Percentiles rank a stretch among this genome's conserved stretches.
Conservation (phyloP, 92 coral and sea anemone genomes). For the Chrysogorgia sp. region DNA sequence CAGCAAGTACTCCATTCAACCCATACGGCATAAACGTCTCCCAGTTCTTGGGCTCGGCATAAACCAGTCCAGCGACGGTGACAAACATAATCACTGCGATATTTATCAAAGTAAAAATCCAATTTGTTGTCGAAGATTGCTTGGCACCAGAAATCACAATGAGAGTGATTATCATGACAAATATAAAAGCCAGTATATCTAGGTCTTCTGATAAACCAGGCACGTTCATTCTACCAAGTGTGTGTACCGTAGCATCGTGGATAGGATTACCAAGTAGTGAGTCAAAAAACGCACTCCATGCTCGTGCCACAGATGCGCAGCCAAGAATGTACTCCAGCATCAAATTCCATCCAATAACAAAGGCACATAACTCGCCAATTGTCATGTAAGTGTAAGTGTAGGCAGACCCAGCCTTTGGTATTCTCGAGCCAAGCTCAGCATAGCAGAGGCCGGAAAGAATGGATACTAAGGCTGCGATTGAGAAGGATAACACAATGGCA, state of each 20-base stretch:
- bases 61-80: constrained; percentile 60
- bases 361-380: constrained; percentile 86
- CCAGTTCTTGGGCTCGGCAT: constrained; percentile 63
- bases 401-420: constrained; percentile 87
- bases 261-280: constrained; percentile 64
- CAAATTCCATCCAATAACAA: constrained; percentile 88
- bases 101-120: constrained; percentile 53
- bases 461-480: constrained; percentile 74
- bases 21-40: constrained; percentile 74
- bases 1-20: constrained; percentile 66
- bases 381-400: constrained; percentile 78
- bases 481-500: constrained; percentile 74
- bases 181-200: constrained; percentile 65
- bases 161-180: constrained; percentile 51
- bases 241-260: constrained; percentile 57
- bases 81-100: constrained; percentile 61
- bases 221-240: constrained; percentile 62
- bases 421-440: constrained; percentile 85
- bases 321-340: constrained; percentile 80
- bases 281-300: constrained; percentile 83
- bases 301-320: constrained; percentile 68
- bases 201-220: constrained; percentile 63
- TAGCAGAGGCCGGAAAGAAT: constrained; percentile 80
- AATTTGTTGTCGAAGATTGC: constrained; percentile 60
- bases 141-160: constrained; percentile 63